Percentiles rank a stretch among this genome's conserved stretches.
These are phyloP conservation scores for Heterodera schachtii DNA, from an alignment of 1,140 invertebrate species.

Conservation along the genomic window DNA sequence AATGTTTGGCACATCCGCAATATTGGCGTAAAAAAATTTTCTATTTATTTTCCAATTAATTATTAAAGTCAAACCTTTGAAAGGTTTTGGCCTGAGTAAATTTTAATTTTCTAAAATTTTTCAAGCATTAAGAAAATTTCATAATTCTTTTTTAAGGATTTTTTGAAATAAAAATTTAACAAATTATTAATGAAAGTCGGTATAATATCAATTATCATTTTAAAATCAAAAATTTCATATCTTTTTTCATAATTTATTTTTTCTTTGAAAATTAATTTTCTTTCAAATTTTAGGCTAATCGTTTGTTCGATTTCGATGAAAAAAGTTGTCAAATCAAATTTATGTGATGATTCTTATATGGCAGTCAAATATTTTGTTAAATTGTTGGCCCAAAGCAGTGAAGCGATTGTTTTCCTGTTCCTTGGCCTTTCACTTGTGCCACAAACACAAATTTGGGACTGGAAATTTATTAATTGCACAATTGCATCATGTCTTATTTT, in stretches of 20 bases:
- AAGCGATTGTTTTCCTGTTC: constrained; percentile 99
- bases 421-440: constrained; percentile 89
- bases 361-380: constrained; percentile 98
- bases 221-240: too few relatives aligned
- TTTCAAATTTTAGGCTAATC: constrained; percentile 75
- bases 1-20: constrained; percentile 58
- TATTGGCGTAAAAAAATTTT: constrained; percentile 44
- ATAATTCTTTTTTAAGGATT: too few relatives aligned
- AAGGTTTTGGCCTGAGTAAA: constrained; percentile 29
- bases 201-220: too few relatives aligned
- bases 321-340: constrained; percentile 95
- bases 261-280: background rate
- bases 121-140: too few relatives aligned
- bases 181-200: too few relatives aligned
- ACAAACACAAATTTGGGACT: constrained; percentile 76
- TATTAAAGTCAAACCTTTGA: too few relatives aligned
- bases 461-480: constrained; percentile 87
- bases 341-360: constrained; percentile 93
- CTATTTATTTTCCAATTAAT: too few relatives aligned
- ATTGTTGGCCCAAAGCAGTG: constrained; percentile 78
- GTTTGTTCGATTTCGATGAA: constrained; percentile 98
- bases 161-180: too few relatives aligned
- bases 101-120: too few relatives aligned
- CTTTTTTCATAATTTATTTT: too few relatives aligned
- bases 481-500: constrained; percentile 91